Conservation (phyloP, 2,113 vertebrate species). For the Pandion haliaetus region DNA sequence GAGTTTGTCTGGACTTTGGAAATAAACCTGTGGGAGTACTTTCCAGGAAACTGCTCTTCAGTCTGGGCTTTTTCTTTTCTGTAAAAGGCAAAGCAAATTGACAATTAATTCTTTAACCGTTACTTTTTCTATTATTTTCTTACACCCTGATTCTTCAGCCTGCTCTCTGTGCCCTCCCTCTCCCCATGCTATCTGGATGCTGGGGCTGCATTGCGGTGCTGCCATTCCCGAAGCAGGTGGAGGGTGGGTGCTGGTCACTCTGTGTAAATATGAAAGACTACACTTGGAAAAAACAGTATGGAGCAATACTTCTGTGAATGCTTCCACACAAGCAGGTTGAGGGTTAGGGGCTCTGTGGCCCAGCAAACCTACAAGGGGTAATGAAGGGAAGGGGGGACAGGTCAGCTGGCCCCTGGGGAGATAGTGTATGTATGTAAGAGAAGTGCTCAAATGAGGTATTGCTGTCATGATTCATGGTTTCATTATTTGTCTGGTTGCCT, state of each 20-base stretch:
- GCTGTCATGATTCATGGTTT: rapidly evolving
- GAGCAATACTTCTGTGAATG: background rate
- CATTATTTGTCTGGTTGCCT: background rate
- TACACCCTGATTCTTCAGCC: rapidly evolving
- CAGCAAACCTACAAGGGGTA: background rate
- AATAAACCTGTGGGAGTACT: background rate
- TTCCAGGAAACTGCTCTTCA: background rate
- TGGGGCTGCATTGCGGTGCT: background rate
- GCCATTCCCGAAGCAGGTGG: rapidly evolving
- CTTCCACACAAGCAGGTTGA: rapidly evolving
- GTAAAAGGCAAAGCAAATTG: background rate
- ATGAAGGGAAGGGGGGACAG: too few species aligned
- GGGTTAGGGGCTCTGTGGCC: background rate
- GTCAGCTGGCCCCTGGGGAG: background rate
- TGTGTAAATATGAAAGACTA: rapidly evolving
- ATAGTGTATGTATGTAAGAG: too few species aligned
- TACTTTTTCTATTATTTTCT: background rate
- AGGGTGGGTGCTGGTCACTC: background rate
- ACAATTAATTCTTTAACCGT: background rate
- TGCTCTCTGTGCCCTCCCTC: background rate
- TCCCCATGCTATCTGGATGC: rapidly evolving
- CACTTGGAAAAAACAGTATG: rapidly evolving
- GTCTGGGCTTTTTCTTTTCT: background rate
- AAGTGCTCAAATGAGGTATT: background rate
- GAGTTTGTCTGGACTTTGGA: background rate